Percentiles rank a stretch among this genome's conserved stretches.
phyloP scores from a whole-genome alignment of 2,888 invertebrate genomes.

The Quadriops clusia region DNA sequence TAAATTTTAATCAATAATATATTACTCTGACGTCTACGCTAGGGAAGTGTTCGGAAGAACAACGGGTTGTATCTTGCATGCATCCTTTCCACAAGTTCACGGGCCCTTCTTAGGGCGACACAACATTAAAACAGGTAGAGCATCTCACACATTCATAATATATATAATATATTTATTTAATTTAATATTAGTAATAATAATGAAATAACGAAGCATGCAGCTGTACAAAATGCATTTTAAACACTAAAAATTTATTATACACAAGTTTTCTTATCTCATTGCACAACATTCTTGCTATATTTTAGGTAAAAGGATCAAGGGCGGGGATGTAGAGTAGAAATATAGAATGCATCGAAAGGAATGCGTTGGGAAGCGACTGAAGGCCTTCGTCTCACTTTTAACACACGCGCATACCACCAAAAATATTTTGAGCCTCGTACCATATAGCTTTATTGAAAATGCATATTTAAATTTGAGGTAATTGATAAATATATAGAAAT shows the following conservation, averaged over 20 bases:
- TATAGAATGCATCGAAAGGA: constrained; percentile 35
- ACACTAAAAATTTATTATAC: constrained; percentile 30
- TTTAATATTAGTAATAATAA: constrained; percentile 24
- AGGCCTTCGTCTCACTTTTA: too few relatives aligned
- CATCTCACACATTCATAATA: constrained; percentile 19
- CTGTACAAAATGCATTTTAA: constrained; percentile 36
- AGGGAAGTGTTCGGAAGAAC: constrained; percentile 26
- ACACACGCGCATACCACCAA: too few relatives aligned
- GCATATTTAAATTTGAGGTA: too few relatives aligned
- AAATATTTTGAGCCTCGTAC: too few relatives aligned
- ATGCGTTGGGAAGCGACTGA: constrained; percentile 28
- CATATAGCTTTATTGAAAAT: too few relatives aligned
- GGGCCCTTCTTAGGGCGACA: too few relatives aligned
- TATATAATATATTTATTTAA: constrained; percentile 19
- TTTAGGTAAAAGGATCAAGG: constrained; percentile 12
- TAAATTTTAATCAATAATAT: constrained; percentile 30
- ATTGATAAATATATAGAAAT: too few relatives aligned
- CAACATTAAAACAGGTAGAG: constrained; percentile 22
- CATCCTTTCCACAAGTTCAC: constrained; percentile 7
- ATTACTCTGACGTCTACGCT: constrained; percentile 31
- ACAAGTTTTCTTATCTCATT: constrained; percentile 5
- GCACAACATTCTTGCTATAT: constrained; percentile 16
- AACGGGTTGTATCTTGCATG: constrained; percentile 12
- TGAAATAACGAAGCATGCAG: constrained; percentile 34
- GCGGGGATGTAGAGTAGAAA: constrained; percentile 25